Percentiles rank a stretch among this genome's conserved stretches.
Conservation (phyloP, 2,797 vertebrate species). For the Etheostoma perlongum region DNA sequence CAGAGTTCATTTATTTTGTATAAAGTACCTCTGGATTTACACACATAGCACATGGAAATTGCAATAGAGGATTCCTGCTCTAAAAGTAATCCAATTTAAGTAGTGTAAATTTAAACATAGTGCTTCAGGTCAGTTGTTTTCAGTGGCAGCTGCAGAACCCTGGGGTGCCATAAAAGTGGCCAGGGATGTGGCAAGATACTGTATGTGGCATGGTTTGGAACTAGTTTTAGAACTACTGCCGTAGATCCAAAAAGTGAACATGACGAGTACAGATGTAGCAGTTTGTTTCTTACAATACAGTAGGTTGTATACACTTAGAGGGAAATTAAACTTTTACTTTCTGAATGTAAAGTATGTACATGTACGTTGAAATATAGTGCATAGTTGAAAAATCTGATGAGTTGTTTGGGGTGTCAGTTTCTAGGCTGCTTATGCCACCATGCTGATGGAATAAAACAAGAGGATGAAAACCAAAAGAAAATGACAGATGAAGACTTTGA, state of each 20-base stretch:
- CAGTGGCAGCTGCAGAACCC: conserved; percentile 7
- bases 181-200: conserved; percentile 8
- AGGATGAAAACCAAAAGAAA: conserved; percentile 35
- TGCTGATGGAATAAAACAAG: conserved; percentile 42
- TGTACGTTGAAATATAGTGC: background rate
- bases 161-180: conserved; percentile 16
- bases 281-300: background rate
- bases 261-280: background rate
- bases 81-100: conserved; percentile 48
- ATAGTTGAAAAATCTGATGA: conserved; percentile 8
- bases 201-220: conserved; percentile 2
- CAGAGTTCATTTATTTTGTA: conserved; percentile 32
- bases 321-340: background rate
- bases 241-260: background rate
- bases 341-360: background rate
- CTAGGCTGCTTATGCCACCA: conserved; percentile 33
- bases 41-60: conserved; percentile 34
- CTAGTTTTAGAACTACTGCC: conserved; percentile 12
- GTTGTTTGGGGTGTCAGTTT: conserved; percentile 31
- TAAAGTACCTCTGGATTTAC: conserved; percentile 33
- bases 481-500: conserved; percentile 71
- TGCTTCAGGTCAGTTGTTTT: conserved; percentile 31
- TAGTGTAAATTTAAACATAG: conserved; percentile 42
- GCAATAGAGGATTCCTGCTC: conserved; percentile 31
- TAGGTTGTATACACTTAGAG: background rate